These are phyloP conservation scores for Apamea anceps DNA, from an alignment of 2,888 invertebrate genomes.

Conservation along the genomic window DNA sequence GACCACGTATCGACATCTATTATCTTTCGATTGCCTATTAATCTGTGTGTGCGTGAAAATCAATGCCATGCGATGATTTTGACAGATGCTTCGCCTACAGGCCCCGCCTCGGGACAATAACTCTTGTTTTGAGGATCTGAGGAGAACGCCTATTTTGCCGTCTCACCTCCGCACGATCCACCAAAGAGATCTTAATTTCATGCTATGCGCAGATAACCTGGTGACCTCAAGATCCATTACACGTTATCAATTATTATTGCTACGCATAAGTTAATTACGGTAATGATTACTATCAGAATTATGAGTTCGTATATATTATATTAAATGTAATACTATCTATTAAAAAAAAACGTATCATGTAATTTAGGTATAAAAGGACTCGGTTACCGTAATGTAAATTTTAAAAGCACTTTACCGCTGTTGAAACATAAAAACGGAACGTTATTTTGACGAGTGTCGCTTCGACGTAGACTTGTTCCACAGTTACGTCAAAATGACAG, in stretches of 20 bases:
- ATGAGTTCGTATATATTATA: neutral
- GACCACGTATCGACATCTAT: neutral
- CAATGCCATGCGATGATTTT: no score
- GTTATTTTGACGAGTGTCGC: slow-evolving; percentile 41
- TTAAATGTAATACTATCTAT: neutral
- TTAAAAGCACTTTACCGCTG: neutral
- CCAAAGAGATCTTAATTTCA: neutral
- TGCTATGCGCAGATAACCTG: neutral
- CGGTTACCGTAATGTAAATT: neutral
- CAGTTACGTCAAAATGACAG: neutral
- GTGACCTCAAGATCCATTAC: neutral
- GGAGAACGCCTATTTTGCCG: neutral
- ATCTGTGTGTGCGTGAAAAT: no score
- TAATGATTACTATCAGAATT: neutral
- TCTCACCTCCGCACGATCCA: neutral
- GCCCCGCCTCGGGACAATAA: neutral
- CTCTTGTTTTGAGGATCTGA: neutral
- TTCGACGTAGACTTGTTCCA: slow-evolving; percentile 23
- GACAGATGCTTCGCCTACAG: neutral
- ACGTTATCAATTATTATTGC: neutral
- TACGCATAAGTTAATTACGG: neutral
- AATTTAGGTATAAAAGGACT: neutral
- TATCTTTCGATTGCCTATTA: neutral
- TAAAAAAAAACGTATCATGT: neutral
- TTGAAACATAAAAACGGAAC: slow-evolving; percentile 11